phyloP scores from a whole-genome alignment of 2,888 invertebrate species.

The Hirtodrosophila confusa region DNA sequence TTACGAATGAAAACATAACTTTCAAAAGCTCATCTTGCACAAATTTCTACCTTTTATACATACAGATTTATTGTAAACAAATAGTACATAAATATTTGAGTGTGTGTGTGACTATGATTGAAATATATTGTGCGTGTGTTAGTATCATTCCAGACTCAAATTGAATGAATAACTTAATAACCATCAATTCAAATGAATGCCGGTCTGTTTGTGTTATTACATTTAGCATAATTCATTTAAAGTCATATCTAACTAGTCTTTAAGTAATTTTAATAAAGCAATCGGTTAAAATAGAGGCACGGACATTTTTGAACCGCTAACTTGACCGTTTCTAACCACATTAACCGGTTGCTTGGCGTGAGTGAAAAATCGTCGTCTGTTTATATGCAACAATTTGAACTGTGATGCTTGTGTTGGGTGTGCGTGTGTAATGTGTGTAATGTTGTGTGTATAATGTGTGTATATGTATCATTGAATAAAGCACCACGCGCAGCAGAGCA shows the following conservation, averaged over 20 bases:
- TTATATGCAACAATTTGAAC: constrained; percentile 6
- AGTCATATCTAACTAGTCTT: constrained; percentile 16
- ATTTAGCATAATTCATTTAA: constrained; percentile 6
- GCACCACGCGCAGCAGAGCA: constrained; percentile 74
- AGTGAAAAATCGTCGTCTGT: constrained; percentile 39
- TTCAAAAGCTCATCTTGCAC: constrained; percentile 50
- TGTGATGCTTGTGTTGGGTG: constrained; percentile 17
- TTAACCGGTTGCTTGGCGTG: neutral
- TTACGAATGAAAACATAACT: neutral
- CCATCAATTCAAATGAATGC: constrained; percentile 16
- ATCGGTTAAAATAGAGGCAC: constrained; percentile 3
- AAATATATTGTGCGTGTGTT: constrained; percentile 35
- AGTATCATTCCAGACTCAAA: constrained; percentile 55
- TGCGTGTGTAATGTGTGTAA: constrained; percentile 24
- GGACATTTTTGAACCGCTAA: constrained; percentile 6
- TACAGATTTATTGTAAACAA: constrained; percentile 30
- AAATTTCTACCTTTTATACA: constrained; percentile 59
- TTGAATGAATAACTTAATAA: constrained; percentile 14
- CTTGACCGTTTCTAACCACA: neutral
- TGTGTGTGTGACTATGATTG: constrained; percentile 53
- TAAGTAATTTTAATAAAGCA: constrained; percentile 11
- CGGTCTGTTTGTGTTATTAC: constrained; percentile 35
- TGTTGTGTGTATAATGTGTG: constrained; percentile 10
- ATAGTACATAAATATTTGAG: constrained; percentile 18
- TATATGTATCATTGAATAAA: constrained; percentile 41